These are phyloP conservation scores for Cybosia mesomella DNA, from an alignment of 2,888 invertebrate genomes.

Conservation along the genomic window DNA sequence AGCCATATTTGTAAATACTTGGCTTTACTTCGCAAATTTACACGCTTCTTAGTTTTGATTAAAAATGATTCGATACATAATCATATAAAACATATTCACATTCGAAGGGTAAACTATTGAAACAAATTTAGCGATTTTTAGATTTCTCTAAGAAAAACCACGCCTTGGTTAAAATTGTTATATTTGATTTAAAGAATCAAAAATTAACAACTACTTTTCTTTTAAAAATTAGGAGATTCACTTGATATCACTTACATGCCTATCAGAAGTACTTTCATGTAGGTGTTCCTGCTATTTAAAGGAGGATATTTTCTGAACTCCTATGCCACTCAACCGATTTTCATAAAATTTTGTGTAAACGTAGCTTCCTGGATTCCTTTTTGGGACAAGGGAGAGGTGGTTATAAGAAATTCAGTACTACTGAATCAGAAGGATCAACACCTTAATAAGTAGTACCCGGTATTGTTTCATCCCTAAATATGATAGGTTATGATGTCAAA, in stretches of 20 bases:
- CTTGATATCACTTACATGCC: not conserved
- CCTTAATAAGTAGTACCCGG: not conserved
- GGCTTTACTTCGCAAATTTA: not conserved
- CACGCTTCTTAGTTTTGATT: not conserved
- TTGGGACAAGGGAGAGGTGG: too few species aligned
- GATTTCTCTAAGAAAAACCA: not conserved
- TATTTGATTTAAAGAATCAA: too few species aligned
- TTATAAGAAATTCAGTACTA: not conserved
- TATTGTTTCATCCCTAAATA: not conserved
- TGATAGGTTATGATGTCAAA: not conserved
- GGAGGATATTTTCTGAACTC: not conserved
- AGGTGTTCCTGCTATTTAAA: not conserved
- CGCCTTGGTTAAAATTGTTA: not conserved
- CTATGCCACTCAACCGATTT: not conserved
- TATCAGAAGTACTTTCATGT: not conserved
- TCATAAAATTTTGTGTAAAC: not conserved
- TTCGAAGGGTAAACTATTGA: not conserved
- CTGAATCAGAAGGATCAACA: not conserved
- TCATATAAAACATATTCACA: not conserved
- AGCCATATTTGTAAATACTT: constrained; percentile 63
- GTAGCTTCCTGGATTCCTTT: not conserved
- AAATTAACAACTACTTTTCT: too few species aligned
- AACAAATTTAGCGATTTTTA: not conserved
- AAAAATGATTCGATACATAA: not conserved
- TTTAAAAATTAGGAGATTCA: too few species aligned